Evolutionary conservation across 2,888 invertebrate species (phyloP).

Genomic region (Himalopsyche kuldschensis): DNA sequence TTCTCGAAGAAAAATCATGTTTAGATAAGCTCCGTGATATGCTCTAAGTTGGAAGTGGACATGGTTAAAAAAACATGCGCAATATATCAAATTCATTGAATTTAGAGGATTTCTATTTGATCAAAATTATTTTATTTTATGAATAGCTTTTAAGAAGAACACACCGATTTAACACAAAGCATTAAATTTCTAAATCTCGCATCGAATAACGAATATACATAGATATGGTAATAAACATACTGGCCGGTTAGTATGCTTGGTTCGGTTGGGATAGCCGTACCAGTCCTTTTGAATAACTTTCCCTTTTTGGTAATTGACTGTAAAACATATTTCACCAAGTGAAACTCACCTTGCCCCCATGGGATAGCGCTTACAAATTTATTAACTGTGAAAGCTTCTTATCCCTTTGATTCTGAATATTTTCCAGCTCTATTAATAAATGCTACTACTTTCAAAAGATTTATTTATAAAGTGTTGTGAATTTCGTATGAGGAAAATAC

Average conservation of each 20-base stretch:
- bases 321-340: conserved; percentile 1
- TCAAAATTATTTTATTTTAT: too few relatives aligned
- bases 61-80: too few relatives aligned
- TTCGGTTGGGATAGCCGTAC: not conserved
- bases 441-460: not conserved
- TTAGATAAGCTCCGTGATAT: too few relatives aligned
- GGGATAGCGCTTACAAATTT: conserved; percentile 18
- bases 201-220: not conserved
- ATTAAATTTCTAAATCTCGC: not conserved
- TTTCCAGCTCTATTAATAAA: not conserved
- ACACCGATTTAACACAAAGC: not conserved
- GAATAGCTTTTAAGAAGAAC: too few relatives aligned
- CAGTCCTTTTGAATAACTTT: not conserved
- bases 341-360: not conserved
- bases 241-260: not conserved
- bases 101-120: too few relatives aligned
- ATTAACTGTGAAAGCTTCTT: conserved; percentile 23
- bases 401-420: not conserved
- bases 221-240: not conserved
- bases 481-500: not conserved
- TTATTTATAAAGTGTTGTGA: not conserved
- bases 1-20: too few relatives aligned
- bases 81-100: too few relatives aligned
- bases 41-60: too few relatives aligned
- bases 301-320: not conserved